These are phyloP conservation scores for Drosophila sulfurigaster DNA, from an alignment of 1,140 invertebrate species.

Conservation along the genomic window DNA sequence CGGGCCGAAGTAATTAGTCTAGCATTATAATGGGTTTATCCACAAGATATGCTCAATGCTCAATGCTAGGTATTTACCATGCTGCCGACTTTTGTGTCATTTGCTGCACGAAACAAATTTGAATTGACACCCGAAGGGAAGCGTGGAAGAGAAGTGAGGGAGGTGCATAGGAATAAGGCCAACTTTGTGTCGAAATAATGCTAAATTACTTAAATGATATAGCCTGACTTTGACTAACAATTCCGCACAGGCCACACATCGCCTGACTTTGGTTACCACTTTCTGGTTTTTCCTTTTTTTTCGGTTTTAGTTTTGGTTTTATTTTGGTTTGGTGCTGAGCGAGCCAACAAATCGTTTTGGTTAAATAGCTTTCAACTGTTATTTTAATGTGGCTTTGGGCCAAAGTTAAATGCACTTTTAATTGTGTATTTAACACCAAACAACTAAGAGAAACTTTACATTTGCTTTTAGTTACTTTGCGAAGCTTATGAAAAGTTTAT, in stretches of 20 bases:
- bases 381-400: slow-evolving; percentile 25
- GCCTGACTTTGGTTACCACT: slow-evolving; percentile 35
- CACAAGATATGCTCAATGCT: slow-evolving; percentile 1
- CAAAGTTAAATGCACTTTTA: slow-evolving; percentile 36
- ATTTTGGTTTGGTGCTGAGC: slow-evolving; percentile 42
- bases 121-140: slow-evolving; percentile 18
- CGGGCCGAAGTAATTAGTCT: slow-evolving; percentile 30
- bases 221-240: slow-evolving; percentile 26
- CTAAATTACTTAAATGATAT: slow-evolving; percentile 45
- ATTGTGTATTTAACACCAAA: slow-evolving; percentile 8
- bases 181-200: slow-evolving; percentile 52
- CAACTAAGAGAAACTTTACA: slow-evolving; percentile 3
- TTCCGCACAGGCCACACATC: slow-evolving; percentile 26
- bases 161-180: background rate
- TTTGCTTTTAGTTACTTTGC: background rate
- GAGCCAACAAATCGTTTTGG: slow-evolving; percentile 35
- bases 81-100: slow-evolving; percentile 36
- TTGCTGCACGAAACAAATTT: slow-evolving; percentile 51
- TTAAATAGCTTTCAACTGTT: slow-evolving; percentile 26
- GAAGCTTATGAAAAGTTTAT: background rate
- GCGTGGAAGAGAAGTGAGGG: background rate
- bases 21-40: slow-evolving; percentile 39
- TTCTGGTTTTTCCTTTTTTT: background rate
- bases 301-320: too few species aligned
- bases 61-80: slow-evolving; percentile 16